Percentiles rank a stretch among this genome's conserved stretches.
Conservation (phyloP, 2,888 invertebrate genomes). For the Onchidella celtica region DNA sequence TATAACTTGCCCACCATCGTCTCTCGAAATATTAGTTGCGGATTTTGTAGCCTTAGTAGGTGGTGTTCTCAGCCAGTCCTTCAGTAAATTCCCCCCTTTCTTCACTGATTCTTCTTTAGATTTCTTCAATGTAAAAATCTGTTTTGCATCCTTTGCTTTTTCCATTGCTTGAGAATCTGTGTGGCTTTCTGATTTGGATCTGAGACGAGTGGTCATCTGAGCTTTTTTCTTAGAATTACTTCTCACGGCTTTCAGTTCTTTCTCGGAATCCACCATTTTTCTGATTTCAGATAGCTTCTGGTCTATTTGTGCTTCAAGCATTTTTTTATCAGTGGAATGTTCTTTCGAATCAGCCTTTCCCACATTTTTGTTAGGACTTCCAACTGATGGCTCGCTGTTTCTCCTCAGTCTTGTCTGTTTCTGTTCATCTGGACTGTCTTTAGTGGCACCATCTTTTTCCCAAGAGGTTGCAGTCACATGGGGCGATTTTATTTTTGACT, state of each 20-base stretch:
- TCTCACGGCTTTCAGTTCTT: neutral
- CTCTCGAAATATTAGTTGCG: too few relatives aligned
- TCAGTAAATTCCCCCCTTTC: too few relatives aligned
- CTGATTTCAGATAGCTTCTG: slow-evolving; percentile 26
- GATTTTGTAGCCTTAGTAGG: neutral
- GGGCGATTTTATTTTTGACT: neutral
- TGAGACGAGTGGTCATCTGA: slow-evolving; percentile 14
- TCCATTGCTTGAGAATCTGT: too few relatives aligned
- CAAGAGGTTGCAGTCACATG: neutral
- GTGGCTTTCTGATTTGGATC: slow-evolving; percentile 30
- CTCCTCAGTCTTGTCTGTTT: neutral
- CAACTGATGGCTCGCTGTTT: neutral
- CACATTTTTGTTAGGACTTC: neutral
- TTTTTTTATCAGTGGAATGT: neutral
- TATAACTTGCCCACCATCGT: too few relatives aligned
- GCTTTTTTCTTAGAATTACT: neutral
- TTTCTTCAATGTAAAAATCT: neutral
- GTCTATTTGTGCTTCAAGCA: neutral
- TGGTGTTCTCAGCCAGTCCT: slow-evolving; percentile 20
- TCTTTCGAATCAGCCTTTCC: neutral
- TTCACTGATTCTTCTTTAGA: neutral
- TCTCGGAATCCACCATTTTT: neutral
- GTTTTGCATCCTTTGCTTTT: too few relatives aligned
- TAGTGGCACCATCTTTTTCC: neutral
- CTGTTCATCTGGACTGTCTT: neutral